phyloP scores from a whole-genome alignment of 2,888 invertebrate genomes.

The Metacarcinus magister region DNA sequence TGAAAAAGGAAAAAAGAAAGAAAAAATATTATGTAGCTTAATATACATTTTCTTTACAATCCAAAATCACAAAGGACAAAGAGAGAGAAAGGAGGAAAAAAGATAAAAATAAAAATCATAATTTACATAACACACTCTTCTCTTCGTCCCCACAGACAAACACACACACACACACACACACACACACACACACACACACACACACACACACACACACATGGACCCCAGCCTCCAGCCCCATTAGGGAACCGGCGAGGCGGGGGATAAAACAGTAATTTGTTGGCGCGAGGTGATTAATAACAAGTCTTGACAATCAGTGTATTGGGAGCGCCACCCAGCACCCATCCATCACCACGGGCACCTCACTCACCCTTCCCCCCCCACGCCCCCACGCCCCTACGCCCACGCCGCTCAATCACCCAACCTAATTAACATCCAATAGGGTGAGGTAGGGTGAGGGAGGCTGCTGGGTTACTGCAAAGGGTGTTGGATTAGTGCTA shows the following conservation, averaged over 20 bases:
- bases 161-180: constrained; percentile 26
- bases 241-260: background rate
- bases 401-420: background rate
- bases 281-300: constrained; percentile 38
- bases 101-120: too few species aligned
- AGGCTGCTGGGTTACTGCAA: background rate
- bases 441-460: background rate
- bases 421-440: background rate
- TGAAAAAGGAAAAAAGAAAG: background rate
- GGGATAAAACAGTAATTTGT: constrained; percentile 45
- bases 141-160: background rate
- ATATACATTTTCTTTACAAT: too few species aligned
- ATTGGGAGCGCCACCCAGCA: background rate
- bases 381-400: background rate
- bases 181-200: constrained; percentile 26
- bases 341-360: background rate
- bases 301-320: constrained; percentile 37
- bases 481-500: background rate
- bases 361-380: background rate
- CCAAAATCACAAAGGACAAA: too few species aligned
- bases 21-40: background rate
- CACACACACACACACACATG: background rate
- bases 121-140: background rate
- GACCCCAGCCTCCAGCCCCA: background rate
- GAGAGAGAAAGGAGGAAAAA: too few species aligned